A percentile compares a stretch with the other conserved stretches of the same genome.
Evolutionary conservation across 35 echinoderm and acorn worm species (phyloP).

Genomic region (Lytechinus pictus): DNA sequence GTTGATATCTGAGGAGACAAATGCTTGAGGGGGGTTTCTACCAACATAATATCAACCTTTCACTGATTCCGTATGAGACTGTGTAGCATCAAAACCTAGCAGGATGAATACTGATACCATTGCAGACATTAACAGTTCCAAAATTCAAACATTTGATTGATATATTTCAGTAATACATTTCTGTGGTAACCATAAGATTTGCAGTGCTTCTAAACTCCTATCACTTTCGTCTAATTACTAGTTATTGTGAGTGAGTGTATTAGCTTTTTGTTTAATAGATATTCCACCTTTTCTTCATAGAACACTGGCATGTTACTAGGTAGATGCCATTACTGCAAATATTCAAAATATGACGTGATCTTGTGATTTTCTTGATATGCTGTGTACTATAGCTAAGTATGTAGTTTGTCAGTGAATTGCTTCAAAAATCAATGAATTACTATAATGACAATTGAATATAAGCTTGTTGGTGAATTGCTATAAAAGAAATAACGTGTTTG

Average conservation of each 20-base stretch:
- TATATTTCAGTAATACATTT: no score
- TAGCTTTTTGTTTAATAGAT: neutral
- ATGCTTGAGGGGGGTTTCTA: no score
- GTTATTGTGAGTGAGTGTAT: neutral
- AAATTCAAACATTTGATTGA: neutral
- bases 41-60: neutral
- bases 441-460: neutral
- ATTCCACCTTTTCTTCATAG: neutral
- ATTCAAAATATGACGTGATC: neutral
- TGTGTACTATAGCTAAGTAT: neutral
- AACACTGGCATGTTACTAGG: neutral
- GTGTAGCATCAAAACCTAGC: neutral
- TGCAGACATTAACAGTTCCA: neutral
- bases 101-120: neutral
- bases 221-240: neutral
- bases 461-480: neutral
- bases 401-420: neutral
- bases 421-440: no score
- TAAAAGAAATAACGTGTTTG: neutral
- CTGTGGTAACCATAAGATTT: neutral
- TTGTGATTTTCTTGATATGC: neutral
- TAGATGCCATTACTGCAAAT: neutral
- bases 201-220: neutral
- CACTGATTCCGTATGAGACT: neutral
- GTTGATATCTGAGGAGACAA: neutral